A percentile compares a stretch with the other conserved stretches of the same genome.
These are phyloP conservation scores for Chymomyza costata DNA, from an alignment of 1,140 invertebrate species.

Conservation along the genomic window DNA sequence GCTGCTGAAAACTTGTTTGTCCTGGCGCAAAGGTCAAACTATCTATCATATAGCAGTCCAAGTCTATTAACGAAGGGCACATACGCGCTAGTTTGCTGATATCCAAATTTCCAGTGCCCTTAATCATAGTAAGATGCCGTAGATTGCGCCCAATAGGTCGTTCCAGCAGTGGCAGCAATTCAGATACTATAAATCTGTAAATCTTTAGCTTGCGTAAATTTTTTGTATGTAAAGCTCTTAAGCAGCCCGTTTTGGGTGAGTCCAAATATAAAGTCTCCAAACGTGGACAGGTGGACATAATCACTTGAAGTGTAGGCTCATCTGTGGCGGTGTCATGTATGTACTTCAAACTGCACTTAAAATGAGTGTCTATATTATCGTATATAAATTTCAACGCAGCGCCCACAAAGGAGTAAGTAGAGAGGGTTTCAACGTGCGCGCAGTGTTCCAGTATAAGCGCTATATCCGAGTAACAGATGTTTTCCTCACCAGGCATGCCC, in stretches of 20 bases:
- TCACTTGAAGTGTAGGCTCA: slow-evolving; percentile 77
- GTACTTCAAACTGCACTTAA: slow-evolving; percentile 79
- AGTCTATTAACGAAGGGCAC: slow-evolving; percentile 77
- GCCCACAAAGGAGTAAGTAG: slow-evolving; percentile 81
- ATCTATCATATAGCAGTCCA: slow-evolving; percentile 80
- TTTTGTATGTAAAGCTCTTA: slow-evolving; percentile 76
- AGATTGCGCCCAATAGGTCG: slow-evolving; percentile 77
- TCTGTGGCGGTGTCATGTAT: slow-evolving; percentile 80
- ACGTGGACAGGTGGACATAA: slow-evolving; percentile 78
- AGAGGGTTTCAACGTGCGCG: slow-evolving; percentile 79
- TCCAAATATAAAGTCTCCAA: slow-evolving; percentile 80
- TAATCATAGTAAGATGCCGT: slow-evolving; percentile 79
- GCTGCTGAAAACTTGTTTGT: slow-evolving; percentile 78
- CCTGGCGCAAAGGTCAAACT: slow-evolving; percentile 77
- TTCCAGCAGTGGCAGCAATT: slow-evolving; percentile 78
- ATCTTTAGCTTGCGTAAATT: slow-evolving; percentile 78
- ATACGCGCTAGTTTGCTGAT: slow-evolving; percentile 78
- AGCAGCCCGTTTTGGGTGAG: slow-evolving; percentile 77
- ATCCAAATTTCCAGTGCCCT: slow-evolving; percentile 78
- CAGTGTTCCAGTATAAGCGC: slow-evolving; percentile 78
- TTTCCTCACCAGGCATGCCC: slow-evolving; percentile 81
- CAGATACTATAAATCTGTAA: slow-evolving; percentile 79
- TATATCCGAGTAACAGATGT: slow-evolving; percentile 80
- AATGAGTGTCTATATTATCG: slow-evolving; percentile 76
- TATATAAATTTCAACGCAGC: slow-evolving; percentile 77